Conservation (phyloP, 64 coral and sea anemone genomes). For the Cladopsammia gracilis region DNA sequence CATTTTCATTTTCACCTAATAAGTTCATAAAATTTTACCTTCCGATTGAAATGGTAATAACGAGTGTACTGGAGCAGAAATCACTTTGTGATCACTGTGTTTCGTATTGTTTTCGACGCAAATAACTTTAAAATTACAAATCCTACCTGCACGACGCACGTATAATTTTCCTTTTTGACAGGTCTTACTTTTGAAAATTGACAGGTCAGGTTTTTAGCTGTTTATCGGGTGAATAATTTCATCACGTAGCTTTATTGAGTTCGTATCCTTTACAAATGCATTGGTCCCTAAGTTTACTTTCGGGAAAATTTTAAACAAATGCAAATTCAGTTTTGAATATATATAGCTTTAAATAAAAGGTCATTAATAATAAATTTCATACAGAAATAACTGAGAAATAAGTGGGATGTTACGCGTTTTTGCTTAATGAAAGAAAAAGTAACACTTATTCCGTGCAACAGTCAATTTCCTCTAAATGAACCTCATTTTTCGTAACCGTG, state of each 20-base stretch:
- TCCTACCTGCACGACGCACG: background rate
- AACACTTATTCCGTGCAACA: too few species aligned
- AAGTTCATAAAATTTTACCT: background rate
- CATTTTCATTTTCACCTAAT: background rate
- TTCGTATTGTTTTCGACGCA: background rate
- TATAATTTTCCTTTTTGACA: background rate
- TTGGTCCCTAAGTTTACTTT: background rate
- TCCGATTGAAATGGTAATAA: slow-evolving; percentile 7
- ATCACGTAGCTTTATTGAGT: background rate
- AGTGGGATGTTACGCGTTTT: too few species aligned
- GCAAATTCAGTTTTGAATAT: background rate
- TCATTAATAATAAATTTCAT: background rate
- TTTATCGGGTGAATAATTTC: background rate
- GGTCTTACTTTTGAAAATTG: background rate
- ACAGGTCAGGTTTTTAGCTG: background rate
- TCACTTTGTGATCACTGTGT: background rate
- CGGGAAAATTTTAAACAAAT: slow-evolving; percentile 5
- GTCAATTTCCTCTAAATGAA: too few species aligned
- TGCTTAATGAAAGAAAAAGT: too few species aligned
- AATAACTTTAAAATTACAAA: background rate
- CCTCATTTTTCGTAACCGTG: too few species aligned
- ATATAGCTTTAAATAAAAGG: background rate
- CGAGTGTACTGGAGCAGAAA: background rate
- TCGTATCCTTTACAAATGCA: background rate
- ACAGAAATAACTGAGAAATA: background rate